phyloP scores from a whole-genome alignment of 2,797 vertebrate genomes.

The Arctocebus calabarensis region DNA sequence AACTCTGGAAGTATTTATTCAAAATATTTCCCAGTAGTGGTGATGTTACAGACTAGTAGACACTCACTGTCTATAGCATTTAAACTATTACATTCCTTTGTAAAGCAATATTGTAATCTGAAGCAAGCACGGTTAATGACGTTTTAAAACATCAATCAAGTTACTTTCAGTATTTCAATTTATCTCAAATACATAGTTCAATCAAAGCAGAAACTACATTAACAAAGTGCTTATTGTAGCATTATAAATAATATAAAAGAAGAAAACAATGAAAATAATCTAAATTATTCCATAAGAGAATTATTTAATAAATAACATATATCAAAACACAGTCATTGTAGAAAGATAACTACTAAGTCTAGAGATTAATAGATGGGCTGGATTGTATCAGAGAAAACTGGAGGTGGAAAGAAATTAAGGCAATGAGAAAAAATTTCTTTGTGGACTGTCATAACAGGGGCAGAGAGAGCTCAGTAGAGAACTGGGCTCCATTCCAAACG shows the following conservation, averaged over 20 bases:
- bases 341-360: neutral
- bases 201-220: neutral
- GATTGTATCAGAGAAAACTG: neutral
- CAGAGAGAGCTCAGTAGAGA: neutral
- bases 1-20: neutral
- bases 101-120: constrained; percentile 8
- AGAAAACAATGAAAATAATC: neutral
- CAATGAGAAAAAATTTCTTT: neutral
- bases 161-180: constrained; percentile 10
- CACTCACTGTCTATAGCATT: neutral
- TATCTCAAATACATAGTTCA: neutral
- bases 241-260: constrained; percentile 43
- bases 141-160: neutral
- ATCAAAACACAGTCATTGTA: neutral
- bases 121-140: neutral
- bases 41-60: neutral
- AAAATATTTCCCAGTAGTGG: neutral
- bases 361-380: neutral
- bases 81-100: neutral
- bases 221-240: neutral
- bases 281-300: neutral
- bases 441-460: no score
- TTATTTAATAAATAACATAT: neutral
- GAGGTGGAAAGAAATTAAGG: neutral
- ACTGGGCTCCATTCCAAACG: neutral